A percentile compares a stretch with the other conserved stretches of the same genome.
Conservation (phyloP, 2,888 invertebrate species). For the Arctia plantaginis region DNA sequence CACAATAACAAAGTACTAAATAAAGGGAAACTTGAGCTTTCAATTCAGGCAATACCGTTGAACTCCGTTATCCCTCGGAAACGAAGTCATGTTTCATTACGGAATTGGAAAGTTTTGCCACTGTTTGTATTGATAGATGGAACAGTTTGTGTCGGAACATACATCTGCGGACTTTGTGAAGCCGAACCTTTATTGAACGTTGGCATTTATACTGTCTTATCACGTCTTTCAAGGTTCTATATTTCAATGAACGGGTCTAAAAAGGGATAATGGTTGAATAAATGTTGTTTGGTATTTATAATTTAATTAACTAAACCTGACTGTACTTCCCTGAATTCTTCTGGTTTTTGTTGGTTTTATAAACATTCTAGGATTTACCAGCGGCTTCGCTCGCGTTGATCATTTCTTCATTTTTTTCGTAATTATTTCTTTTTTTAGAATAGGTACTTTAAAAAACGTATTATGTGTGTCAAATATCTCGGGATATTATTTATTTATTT, state of each 20-base stretch:
- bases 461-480: too few species aligned
- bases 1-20: conserved; percentile 3
- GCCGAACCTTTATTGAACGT: background rate
- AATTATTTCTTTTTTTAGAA: too few species aligned
- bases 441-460: too few species aligned
- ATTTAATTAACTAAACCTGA: background rate
- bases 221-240: background rate
- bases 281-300: background rate
- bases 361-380: too few species aligned
- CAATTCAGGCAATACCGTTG: conserved; percentile 25
- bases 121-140: conserved; percentile 14
- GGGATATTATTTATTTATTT: too few species aligned
- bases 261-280: background rate
- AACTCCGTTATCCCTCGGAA: conserved; percentile 17
- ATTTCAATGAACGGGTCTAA: background rate
- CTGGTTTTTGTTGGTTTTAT: too few species aligned
- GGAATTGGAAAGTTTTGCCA: conserved; percentile 19
- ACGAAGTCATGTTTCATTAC: conserved; percentile 32
- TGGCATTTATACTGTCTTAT: background rate
- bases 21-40: conserved; percentile 15
- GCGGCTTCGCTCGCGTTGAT: too few species aligned
- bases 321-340: background rate
- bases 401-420: too few species aligned
- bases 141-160: conserved; percentile 1
- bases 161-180: background rate